These are phyloP conservation scores for Phragmatobia fuliginosa DNA, from an alignment of 2,888 invertebrate species.

Conservation along the genomic window DNA sequence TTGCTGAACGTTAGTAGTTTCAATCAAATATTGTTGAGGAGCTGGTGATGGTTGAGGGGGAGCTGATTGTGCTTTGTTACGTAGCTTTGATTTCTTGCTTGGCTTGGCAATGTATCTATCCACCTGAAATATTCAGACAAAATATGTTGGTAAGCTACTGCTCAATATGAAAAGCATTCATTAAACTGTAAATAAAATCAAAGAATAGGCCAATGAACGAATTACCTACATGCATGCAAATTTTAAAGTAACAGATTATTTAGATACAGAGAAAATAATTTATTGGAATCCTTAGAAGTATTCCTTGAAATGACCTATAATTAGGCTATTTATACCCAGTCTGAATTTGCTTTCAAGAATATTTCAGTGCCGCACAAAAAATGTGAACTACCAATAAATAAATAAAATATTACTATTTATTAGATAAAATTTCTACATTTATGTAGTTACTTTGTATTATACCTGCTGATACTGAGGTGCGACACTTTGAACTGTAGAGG, in stretches of 20 bases:
- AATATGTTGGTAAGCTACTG: neutral
- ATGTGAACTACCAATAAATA: neutral
- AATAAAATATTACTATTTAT: neutral
- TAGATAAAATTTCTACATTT: neutral
- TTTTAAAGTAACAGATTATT: neutral
- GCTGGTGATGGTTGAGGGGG: conserved; percentile 69
- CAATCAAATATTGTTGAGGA: conserved; percentile 83
- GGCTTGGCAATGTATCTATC: conserved; percentile 79
- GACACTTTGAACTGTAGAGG: conserved; percentile 62
- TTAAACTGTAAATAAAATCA: neutral
- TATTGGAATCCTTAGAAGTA: neutral
- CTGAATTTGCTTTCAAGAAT: neutral
- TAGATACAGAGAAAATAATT: too few relatives aligned
- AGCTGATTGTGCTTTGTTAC: conserved; percentile 68
- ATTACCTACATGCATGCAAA: neutral
- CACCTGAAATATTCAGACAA: conserved; percentile 64
- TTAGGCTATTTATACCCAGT: neutral
- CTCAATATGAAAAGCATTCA: neutral
- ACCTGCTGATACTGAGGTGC: conserved; percentile 74
- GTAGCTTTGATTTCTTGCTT: conserved; percentile 77
- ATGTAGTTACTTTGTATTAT: neutral
- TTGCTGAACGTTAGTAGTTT: conserved; percentile 81
- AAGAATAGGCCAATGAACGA: neutral
- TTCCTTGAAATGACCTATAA: neutral
- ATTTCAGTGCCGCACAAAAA: neutral